These are phyloP conservation scores for Zeuzera pyrina DNA, from an alignment of 2,888 invertebrate genomes.

Conservation along the genomic window DNA sequence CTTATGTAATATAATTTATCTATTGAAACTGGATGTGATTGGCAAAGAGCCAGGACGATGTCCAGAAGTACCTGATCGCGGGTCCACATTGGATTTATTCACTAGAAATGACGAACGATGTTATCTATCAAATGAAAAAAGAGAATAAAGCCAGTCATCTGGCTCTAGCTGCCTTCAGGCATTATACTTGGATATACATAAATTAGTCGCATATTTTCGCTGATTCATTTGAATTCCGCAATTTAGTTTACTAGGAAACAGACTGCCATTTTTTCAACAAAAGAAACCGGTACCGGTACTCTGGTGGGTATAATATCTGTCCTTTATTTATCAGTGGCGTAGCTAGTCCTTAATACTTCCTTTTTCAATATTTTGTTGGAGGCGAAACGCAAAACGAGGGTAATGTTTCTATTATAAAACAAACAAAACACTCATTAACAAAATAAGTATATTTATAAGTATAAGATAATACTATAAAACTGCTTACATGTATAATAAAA, in stretches of 20 bases:
- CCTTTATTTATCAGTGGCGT: no score
- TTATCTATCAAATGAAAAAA: slow-evolving; percentile 19
- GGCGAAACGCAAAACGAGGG: no score
- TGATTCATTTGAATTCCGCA: slow-evolving; percentile 15
- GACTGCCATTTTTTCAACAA: background rate
- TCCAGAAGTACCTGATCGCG: slow-evolving; percentile 6
- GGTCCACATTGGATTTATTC: slow-evolving; percentile 15
- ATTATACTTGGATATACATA: slow-evolving; percentile 7
- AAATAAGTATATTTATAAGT: no score
- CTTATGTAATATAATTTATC: no score
- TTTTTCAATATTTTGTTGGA: no score
- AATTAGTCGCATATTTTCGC: slow-evolving; percentile 15
- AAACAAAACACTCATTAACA: no score
- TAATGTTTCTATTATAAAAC: no score
- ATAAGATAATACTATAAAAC: no score
- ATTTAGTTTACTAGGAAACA: slow-evolving; percentile 4
- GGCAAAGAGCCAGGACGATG: slow-evolving; percentile 8
- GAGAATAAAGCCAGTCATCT: slow-evolving; percentile 24
- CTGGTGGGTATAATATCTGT: no score
- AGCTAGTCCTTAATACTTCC: no score
- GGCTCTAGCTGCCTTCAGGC: slow-evolving; percentile 9
- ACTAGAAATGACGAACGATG: slow-evolving; percentile 31
- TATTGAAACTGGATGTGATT: slow-evolving; percentile 2
- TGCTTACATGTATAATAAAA: no score
- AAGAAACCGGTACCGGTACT: background rate